Conservation (phyloP, 2,888 invertebrate genomes). For the Achlya flavicornis region DNA sequence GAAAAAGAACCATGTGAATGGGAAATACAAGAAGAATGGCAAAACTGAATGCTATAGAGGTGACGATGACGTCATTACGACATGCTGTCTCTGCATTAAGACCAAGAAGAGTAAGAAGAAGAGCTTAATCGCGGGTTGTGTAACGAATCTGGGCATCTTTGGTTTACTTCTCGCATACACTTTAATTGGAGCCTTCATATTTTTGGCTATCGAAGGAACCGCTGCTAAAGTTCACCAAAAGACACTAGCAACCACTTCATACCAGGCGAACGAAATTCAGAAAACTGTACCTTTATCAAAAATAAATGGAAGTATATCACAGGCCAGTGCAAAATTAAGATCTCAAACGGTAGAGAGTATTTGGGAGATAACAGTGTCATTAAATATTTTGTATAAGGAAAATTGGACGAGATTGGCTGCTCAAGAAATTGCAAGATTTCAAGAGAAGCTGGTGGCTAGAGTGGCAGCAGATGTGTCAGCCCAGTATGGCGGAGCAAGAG, state of each 20-base stretch:
- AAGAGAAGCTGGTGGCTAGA: slow-evolving; percentile 90
- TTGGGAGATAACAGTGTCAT: slow-evolving; percentile 94
- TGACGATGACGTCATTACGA: slow-evolving; percentile 71
- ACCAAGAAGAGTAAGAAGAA: slow-evolving; percentile 79
- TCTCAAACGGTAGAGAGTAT: slow-evolving; percentile 92
- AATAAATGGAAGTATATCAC: slow-evolving; percentile 67
- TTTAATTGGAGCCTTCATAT: slow-evolving; percentile 89
- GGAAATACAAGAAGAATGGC: slow-evolving; percentile 75
- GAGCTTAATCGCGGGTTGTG: slow-evolving; percentile 85
- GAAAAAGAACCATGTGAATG: slow-evolving; percentile 75
- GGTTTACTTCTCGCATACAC: slow-evolving; percentile 91
- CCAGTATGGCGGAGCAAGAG: slow-evolving; percentile 75
- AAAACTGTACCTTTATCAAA: slow-evolving; percentile 64
- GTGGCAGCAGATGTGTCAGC: slow-evolving; percentile 90
- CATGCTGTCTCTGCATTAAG: slow-evolving; percentile 78
- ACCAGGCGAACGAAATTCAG: slow-evolving; percentile 68
- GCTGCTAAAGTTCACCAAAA: slow-evolving; percentile 80
- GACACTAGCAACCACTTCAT: slow-evolving; percentile 77
- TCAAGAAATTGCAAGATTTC: slow-evolving; percentile 88
- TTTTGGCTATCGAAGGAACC: slow-evolving; percentile 91
- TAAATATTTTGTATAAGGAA: slow-evolving; percentile 94
- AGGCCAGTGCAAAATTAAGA: slow-evolving; percentile 73
- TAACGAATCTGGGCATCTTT: slow-evolving; percentile 93
- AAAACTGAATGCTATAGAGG: slow-evolving; percentile 66
- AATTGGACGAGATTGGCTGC: slow-evolving; percentile 94